Evolutionary conservation across 2,113 vertebrate genomes (phyloP), one percentile per base, ranked within the genome.

Genomic region (Aphelocoma coerulescens): DNA sequence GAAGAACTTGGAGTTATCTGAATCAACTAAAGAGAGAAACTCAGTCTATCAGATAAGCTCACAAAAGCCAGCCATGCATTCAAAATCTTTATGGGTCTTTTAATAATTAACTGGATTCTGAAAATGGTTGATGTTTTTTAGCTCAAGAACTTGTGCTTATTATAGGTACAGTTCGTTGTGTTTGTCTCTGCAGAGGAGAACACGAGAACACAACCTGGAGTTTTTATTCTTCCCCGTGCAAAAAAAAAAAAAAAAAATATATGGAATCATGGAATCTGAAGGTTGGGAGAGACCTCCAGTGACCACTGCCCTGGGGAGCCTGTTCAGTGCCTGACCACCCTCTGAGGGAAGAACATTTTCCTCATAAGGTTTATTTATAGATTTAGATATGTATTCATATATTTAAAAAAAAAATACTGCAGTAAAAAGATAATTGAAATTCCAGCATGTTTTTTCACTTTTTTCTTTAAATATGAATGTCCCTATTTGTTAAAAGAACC

Each of bases 51-150:
- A 75, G 85, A 88, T 52, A 46, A 65, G 58, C 54, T 90, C 68
- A 44, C 28, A 12, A 44, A 77, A 92, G 18, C 65, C 61, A 84
- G 85, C 63, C 95, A 95, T 57, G 93, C 93, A 75, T 91, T 63
- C 68, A 27, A 65, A 86, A 91, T 81, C 76, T 96, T 96, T 92
- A 93, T 51, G 96, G 88, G 76, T 94, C n/a, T 5, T 94, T 97
- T 94, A 95, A 96, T 96, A 95, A 97, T 96, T 97, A 93, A 97
- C 52, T 61, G 77, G 68, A 86, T 86, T 96, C 88, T 81, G 41
- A 96, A 94, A 92, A 92, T 88, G 68, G 51, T 74, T 96, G 90
- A 73, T 73, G 93, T 16, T 77, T 94, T 94, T 93, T 65, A 80
- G 63, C 91, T 94, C 51, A 84, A 84, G 90, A 84, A 82, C 85